Percentiles rank a stretch among this genome's conserved stretches.
These are phyloP conservation scores for Danio rerio DNA, from an alignment of 2,113 vertebrate species.

Conservation along the genomic window GRCz12tu NC_133192.1:17479501-17480000, in stretches of 20 bases:
- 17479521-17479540: conserved; percentile 11
- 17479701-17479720: conserved; percentile 20
- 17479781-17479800: conserved; percentile 38
- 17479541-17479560: conserved; percentile 44
- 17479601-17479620: conserved; percentile 32
- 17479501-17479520: conserved; percentile 36
- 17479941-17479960: too few relatives aligned
- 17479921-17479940: neutral
- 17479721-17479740: conserved; percentile 25
- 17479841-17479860: neutral
- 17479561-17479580: conserved; percentile 48
- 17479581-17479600: conserved; percentile 36
- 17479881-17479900: neutral
- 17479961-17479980: too few relatives aligned
- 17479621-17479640: neutral
- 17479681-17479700: conserved; percentile 26
- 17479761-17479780: conserved; percentile 23
- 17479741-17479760: conserved; percentile 9
- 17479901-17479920: neutral
- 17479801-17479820: conserved; percentile 11
- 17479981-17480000: too few relatives aligned
- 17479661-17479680: conserved; percentile 47
- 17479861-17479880: too few relatives aligned
- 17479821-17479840: neutral
- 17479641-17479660: neutral